Evolutionary conservation across 1,140 invertebrate species (phyloP).

Genomic region (Lysiphlebus fabarum): DNA sequence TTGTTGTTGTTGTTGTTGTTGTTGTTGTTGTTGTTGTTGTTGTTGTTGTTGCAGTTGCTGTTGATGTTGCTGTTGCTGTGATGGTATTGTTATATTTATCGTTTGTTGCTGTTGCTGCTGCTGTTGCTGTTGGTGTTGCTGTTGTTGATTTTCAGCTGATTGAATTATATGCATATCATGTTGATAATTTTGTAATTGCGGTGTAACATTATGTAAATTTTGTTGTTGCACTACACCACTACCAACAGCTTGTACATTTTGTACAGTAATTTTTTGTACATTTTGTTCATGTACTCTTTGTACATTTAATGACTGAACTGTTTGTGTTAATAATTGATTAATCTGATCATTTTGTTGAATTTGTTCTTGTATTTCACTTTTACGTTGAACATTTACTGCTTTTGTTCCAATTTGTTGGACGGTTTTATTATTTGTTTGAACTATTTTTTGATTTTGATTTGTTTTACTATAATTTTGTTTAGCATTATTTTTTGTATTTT

Average conservation of each 20-base stretch:
- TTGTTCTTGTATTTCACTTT: slow-evolving; percentile 22
- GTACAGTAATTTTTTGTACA: slow-evolving; percentile 37
- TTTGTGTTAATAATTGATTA: slow-evolving; percentile 48
- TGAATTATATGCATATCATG: slow-evolving; percentile 39
- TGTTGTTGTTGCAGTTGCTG: slow-evolving; percentile 23
- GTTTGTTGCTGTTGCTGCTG: slow-evolving; percentile 25
- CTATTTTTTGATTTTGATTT: slow-evolving; percentile 18
- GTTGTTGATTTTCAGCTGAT: slow-evolving; percentile 33
- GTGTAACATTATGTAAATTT: no score
- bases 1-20: slow-evolving; percentile 21
- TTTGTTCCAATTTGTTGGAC: slow-evolving; percentile 21
- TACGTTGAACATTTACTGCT: slow-evolving; percentile 19
- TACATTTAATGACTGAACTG: slow-evolving; percentile 47
- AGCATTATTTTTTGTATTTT: slow-evolving; percentile 13
- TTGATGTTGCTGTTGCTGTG: no score
- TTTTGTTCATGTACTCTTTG: slow-evolving; percentile 50
- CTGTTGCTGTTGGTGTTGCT: slow-evolving; percentile 19
- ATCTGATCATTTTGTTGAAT: slow-evolving; percentile 33
- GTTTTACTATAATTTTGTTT: slow-evolving; percentile 40
- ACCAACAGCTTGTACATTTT: slow-evolving; percentile 39
- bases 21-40: slow-evolving; percentile 23
- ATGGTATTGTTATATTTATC: slow-evolving; percentile 22
- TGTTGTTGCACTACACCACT: slow-evolving; percentile 38
- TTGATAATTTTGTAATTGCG: slow-evolving; percentile 24
- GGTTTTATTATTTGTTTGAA: slow-evolving; percentile 11